Evolutionary conservation across 2,797 vertebrate species (phyloP).

Genomic region (Anguilla pacifica): DNA sequence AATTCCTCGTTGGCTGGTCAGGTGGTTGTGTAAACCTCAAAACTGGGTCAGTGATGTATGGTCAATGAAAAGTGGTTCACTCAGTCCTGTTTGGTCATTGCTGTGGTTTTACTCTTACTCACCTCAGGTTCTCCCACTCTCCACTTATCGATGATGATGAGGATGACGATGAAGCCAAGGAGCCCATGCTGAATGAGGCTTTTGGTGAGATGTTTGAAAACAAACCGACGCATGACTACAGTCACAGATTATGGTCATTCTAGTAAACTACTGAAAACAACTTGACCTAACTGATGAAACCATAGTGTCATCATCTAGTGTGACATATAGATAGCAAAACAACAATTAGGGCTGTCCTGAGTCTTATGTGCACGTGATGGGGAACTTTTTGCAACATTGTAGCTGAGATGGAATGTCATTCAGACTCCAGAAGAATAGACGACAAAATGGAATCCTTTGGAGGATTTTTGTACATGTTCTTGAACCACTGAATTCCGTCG

Average conservation of each 20-base stretch:
- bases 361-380: neutral
- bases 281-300: neutral
- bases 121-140: constrained; percentile 90
- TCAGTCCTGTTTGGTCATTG: neutral
- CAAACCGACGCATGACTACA: constrained; percentile 25
- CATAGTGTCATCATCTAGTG: no score
- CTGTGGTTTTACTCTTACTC: constrained; percentile 33
- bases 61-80: neutral
- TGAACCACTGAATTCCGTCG: neutral
- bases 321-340: neutral
- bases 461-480: neutral
- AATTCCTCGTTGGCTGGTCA: neutral
- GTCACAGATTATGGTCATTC: neutral
- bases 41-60: neutral
- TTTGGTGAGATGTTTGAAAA: constrained; percentile 76
- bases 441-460: neutral
- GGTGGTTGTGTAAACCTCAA: neutral
- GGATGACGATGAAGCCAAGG: constrained; percentile 92
- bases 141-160: constrained; percentile 93
- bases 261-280: neutral
- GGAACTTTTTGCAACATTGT: neutral
- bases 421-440: neutral
- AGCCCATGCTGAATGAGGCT: constrained; percentile 95
- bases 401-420: neutral
- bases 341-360: neutral